Evolutionary conservation across 2,888 invertebrate species (phyloP).

Genomic region (Salpingus planirostris): DNA sequence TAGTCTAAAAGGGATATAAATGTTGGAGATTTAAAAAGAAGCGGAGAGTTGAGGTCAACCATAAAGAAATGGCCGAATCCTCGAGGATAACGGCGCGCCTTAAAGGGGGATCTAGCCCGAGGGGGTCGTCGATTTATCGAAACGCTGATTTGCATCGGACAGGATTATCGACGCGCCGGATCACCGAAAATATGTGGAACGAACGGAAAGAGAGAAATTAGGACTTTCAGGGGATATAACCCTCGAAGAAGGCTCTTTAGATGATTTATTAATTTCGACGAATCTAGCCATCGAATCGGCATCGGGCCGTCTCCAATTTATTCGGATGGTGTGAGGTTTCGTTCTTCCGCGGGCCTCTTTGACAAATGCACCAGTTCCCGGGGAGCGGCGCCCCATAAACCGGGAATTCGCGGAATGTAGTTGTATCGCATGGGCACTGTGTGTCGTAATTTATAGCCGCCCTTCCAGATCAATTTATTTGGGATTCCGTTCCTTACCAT

Average conservation of each 20-base stretch:
- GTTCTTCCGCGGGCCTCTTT: too few relatives aligned
- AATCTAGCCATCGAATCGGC: too few relatives aligned
- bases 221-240: too few relatives aligned
- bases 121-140: conserved; percentile 14
- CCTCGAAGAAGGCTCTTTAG: too few relatives aligned
- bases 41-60: conserved; percentile 31
- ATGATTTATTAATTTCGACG: too few relatives aligned
- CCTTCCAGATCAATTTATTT: conserved; percentile 13
- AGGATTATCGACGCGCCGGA: too few relatives aligned
- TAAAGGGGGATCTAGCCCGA: conserved; percentile 24
- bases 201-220: too few relatives aligned
- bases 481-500: conserved; percentile 14
- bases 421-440: conserved; percentile 11
- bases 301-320: too few relatives aligned
- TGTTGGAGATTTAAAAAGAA: conserved; percentile 33
- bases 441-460: conserved; percentile 12
- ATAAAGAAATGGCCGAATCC: conserved; percentile 34
- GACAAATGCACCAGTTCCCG: neutral
- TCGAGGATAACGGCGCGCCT: conserved; percentile 29
- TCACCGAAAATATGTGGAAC: too few relatives aligned
- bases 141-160: conserved; percentile 11
- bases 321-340: too few relatives aligned
- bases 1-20: conserved; percentile 35
- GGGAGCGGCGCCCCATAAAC: neutral
- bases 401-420: conserved; percentile 11